Evolutionary conservation across 53 echinoderm and acorn worm genomes (phyloP), one percentile per base, ranked within the genome.

Genomic region (Mesocentrotus franciscanus): DNA sequence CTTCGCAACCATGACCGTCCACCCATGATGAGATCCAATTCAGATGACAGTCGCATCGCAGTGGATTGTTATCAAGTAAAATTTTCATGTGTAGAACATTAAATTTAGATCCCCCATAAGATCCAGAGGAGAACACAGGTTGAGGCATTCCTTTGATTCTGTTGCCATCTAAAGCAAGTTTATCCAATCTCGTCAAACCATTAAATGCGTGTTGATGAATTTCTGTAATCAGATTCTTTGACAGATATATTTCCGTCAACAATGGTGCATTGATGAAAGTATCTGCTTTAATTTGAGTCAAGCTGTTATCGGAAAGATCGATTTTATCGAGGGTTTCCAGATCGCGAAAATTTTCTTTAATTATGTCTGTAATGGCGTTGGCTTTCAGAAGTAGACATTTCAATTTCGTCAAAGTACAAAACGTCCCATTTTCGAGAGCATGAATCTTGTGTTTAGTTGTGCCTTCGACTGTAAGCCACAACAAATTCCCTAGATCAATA

Each of bases 361-460:
- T 17, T 22, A 91, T 66, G 20, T 36, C 91, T 8, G 34, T 34
- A 10, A 91, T 61, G 22, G 64, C 91, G 36, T 91, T 91, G 35
- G 22, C 64, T 62, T 36, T 61, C 64, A 91, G 10, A 64, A 10
- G 0, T 33, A 91, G 91, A 35, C 17, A 24, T 15, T 34, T 34
- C 36, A 91, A 66, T 6, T 35, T 61, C 7, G 10, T 58, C 61
- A 91, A 66, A 64, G 66, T 36, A 33, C 66, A 14, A 66, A 91
- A 91, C 22, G 91, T 64, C 15, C 91, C 91, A 24, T 91, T 91
- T 64, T 91, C 91, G 4, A 91, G 39, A 22, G 91, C 64, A 29
- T 64, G 91, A 1, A 91, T 91, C 34, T 34, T 90, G 61, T 29
- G 9, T 34, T 64, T 35, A 18, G 34, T 15, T 30, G 64, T 91